Base-by-base conservation (phyloP, 1,140 invertebrate species). In the Bactericera cockerelli region DNA sequence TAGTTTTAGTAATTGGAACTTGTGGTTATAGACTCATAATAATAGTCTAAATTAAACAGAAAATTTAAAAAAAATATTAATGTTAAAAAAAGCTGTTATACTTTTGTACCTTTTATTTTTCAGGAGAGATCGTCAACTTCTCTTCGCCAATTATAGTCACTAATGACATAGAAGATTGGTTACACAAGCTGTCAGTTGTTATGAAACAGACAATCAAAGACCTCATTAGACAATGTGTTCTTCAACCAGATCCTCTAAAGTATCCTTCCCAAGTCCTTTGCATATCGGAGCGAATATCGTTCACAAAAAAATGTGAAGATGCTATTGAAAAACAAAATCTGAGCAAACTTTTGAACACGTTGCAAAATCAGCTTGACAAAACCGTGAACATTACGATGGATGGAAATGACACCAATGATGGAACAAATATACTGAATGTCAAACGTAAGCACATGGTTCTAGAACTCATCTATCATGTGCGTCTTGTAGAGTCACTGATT, bases 181-280 rank as follows among this genome's bases (percentile, higher is more conserved):
- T 97, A 11, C 80, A 81, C 66, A 72, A 81, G 38, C 74, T 97
- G 53, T 82, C 88, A 22, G 77, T 76, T 11, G 84, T 90, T 73
- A 92, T 97, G 79, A 82, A 86, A 65, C 73, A 74, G 11, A 92
- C 93, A 2, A 70, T 97, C 31, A 78, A 80, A 58, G 72, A 71
- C 22, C 68, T 79, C 56, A 76, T 92, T 10, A 69, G 77, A 16
- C 79, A 85, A 64, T 93, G 89, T 71, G 72, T 91, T 28, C 71
- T 76, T 55, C 76, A 79, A 38, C 75, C 83, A 26, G 81, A 91
- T 74, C 82, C 88, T 0, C 73, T 81, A 49, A 81, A 80, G 63
- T 90, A 88, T 72, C 90, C 90, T 8, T 86, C 87, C 39, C 91
- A 95, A 79, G 82, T 96, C 64, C 70, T 96, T 24, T 82, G 81